phyloP scores from a whole-genome alignment of 1,140 invertebrate genomes.

The Trypoxylus dichotomus region DNA sequence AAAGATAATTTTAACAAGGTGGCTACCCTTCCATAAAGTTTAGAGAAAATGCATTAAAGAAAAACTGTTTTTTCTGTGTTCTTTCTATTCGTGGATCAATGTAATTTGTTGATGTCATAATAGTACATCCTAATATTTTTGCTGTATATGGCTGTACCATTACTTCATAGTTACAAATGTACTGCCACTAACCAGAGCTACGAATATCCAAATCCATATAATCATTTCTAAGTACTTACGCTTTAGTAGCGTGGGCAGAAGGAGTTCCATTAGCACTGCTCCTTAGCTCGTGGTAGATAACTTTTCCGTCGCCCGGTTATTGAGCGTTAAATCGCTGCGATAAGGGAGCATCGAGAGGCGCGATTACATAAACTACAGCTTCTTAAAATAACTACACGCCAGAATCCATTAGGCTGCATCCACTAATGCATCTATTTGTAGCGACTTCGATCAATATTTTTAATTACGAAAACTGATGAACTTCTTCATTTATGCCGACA shows the following conservation, averaged over 20 bases:
- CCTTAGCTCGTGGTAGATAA: conserved; percentile 8
- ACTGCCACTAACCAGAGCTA: not conserved
- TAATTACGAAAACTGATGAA: not conserved
- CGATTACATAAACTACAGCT: conserved; percentile 9
- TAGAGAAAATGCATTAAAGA: no score
- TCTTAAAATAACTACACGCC: conserved; percentile 16
- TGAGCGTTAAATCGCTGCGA: not conserved
- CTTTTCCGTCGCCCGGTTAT: conserved; percentile 18
- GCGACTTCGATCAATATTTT: not conserved
- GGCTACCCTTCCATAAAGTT: no score
- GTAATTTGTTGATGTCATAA: no score
- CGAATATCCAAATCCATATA: not conserved
- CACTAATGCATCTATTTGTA: not conserved
- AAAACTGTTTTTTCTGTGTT: no score
- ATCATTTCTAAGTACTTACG: not conserved
- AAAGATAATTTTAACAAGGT: no score
- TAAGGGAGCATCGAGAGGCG: not conserved
- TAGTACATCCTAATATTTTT: no score
- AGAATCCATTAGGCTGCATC: conserved; percentile 18
- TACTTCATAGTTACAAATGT: not conserved
- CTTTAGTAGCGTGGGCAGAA: not conserved
- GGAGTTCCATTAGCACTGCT: conserved; percentile 8
- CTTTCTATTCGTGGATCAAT: no score
- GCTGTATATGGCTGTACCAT: no score
- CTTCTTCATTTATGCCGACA: no score